Conservation (phyloP, 1,140 invertebrate genomes). For the Acarapis woodi region DNA sequence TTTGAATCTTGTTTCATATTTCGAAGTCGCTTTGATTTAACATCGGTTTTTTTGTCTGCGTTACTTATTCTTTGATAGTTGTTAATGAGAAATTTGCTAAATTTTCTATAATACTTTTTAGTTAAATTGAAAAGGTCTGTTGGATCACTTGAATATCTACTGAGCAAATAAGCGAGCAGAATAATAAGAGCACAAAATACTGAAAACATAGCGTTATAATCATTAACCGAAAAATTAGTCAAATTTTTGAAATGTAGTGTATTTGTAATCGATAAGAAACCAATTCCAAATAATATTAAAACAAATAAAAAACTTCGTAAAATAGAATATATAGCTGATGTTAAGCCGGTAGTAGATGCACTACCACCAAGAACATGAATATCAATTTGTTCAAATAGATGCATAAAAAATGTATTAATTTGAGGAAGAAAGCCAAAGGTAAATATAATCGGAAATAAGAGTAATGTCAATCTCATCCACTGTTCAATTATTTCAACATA, state of each 20-base stretch:
- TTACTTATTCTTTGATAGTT: background rate
- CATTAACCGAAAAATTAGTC: slow-evolving; percentile 22
- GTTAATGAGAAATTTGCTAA: background rate
- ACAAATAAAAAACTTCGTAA: slow-evolving; percentile 29
- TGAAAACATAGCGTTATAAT: slow-evolving; percentile 49
- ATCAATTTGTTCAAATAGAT: slow-evolving; percentile 66
- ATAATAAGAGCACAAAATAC: slow-evolving; percentile 72
- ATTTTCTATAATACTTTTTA: background rate
- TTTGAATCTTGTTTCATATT: background rate
- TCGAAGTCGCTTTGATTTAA: background rate
- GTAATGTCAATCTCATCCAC: slow-evolving; percentile 31
- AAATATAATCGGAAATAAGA: slow-evolving; percentile 74
- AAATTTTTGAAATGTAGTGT: slow-evolving; percentile 6
- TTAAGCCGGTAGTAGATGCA: slow-evolving; percentile 50
- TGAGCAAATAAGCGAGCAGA: slow-evolving; percentile 66
- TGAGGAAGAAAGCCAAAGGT: slow-evolving; percentile 80
- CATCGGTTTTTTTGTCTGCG: background rate
- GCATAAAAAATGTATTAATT: slow-evolving; percentile 86
- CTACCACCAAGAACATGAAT: slow-evolving; percentile 94
- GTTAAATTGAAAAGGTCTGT: slow-evolving; percentile 37
- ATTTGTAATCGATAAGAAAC: slow-evolving; percentile 31
- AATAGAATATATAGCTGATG: slow-evolving; percentile 53
- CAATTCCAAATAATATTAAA: slow-evolving; percentile 29
- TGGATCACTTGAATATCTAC: slow-evolving; percentile 64
- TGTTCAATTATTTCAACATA: slow-evolving; percentile 7